These are phyloP conservation scores for Setophaga petechia DNA, from an alignment of 2,113 vertebrate genomes.

Conservation along the genomic window DNA sequence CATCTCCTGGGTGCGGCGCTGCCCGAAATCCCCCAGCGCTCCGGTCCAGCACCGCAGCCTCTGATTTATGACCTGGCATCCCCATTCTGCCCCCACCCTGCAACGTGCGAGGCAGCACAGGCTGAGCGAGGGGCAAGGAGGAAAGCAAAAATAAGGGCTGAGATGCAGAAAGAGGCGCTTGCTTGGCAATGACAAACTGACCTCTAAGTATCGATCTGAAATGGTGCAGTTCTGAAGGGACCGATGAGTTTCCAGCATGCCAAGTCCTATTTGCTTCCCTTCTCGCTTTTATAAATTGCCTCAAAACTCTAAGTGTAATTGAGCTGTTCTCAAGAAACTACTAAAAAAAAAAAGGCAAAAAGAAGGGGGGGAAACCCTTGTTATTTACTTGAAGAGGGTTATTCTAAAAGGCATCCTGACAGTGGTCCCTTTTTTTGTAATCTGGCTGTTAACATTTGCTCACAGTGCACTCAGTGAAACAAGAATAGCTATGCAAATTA, in stretches of 20 bases:
- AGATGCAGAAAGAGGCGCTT: not conserved
- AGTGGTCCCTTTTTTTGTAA: constrained; percentile 6
- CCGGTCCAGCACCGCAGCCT: rapidly evolving
- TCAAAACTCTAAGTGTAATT: not conserved
- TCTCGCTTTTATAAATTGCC: not conserved
- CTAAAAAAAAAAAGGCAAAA: not conserved
- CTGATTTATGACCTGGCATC: not conserved
- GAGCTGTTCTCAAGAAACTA: not conserved
- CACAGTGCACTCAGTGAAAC: constrained; percentile 37
- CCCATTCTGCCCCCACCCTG: not conserved
- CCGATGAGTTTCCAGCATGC: constrained; percentile 1
- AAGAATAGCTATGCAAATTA: constrained; percentile 67
- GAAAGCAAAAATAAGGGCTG: not conserved
- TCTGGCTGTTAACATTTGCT: constrained; percentile 60
- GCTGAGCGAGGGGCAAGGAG: not conserved
- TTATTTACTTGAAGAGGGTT: not conserved
- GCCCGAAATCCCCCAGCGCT: not conserved
- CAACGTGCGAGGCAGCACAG: not conserved
- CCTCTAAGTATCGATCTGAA: constrained; percentile 41
- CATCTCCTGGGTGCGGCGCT: not conserved
- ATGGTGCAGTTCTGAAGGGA: constrained; percentile 27
- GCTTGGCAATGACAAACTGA: constrained; percentile 48
- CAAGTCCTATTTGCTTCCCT: not conserved
- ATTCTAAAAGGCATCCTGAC: not conserved
- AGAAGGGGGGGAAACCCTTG: rapidly evolving